Base-by-base conservation (phyloP, 2,888 invertebrate genomes). In the Pheosia tremula region DNA sequence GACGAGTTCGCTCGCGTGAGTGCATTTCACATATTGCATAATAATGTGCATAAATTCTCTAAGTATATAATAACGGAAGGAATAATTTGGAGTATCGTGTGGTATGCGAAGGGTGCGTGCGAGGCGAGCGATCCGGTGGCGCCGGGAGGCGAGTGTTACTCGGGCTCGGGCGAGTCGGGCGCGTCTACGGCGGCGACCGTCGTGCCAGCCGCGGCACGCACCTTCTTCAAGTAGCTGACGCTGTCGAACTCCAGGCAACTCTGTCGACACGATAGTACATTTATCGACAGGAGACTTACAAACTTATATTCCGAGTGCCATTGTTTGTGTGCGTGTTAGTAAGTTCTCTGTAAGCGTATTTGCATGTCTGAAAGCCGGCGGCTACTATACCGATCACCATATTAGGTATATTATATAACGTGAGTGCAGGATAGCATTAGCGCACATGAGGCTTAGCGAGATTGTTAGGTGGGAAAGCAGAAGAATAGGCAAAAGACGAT, bases 201-300 rank as follows among this genome's bases (percentile, higher is more conserved):
- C 69, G 89, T 89, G 68, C 84, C 87, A 75, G 84, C 90, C 73
- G 90, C 90, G 54, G 88, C 88, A 60, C 89, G 90, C 68, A 85
- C 90, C 78, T 87, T 89, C 88, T 86, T 88, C 88, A 93, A 75
- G 88, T 94, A 93, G 82, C 86, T 87, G 76, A 77, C 92, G 86
- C 93, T 92, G 89, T 93, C 93, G 91, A 94, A 94, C 87, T 94
- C 92, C 90, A 94, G 86, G 88, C 94, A 93, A 80, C 82, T 89
- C 94, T 94, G 92, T 84, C 76, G 79, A 86, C 75, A 84, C 78
- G 74, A 82, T 68, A 79, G 67, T 66, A 78, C 60, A 62, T 72
- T 72, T 77, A 80, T 72, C 63, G 65, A 60, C 61, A 39, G 66
- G 50, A 57, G 60, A 58, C 61, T 64, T 47, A 5, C 7, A 13